phyloP scores from a whole-genome alignment of 2,888 invertebrate species.

The Carcina quercana region DNA sequence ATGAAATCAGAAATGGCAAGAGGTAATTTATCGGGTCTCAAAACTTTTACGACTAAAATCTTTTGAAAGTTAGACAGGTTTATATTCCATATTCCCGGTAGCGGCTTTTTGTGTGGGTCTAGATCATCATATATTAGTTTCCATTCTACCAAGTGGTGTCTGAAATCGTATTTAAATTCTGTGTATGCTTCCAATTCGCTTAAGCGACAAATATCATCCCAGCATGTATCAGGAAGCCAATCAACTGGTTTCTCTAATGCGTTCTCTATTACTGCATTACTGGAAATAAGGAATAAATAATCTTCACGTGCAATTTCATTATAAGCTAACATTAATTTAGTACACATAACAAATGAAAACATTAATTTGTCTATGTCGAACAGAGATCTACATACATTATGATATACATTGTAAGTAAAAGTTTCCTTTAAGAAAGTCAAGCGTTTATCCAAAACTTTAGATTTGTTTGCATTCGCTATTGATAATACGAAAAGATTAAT shows the following conservation, averaged over 20 bases:
- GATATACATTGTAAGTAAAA: constrained; percentile 86
- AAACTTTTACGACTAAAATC: constrained; percentile 79
- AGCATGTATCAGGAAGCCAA: constrained; percentile 84
- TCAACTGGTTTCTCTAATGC: constrained; percentile 76
- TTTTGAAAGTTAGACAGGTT: constrained; percentile 79
- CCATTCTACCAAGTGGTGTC: constrained; percentile 70
- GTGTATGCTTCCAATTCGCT: constrained; percentile 68
- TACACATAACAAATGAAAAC: constrained; percentile 87
- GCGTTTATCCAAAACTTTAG: constrained; percentile 80
- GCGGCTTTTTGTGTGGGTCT: constrained; percentile 76
- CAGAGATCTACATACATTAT: constrained; percentile 86
- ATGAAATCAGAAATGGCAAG: constrained; percentile 77
- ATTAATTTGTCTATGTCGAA: constrained; percentile 90
- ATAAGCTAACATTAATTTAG: constrained; percentile 77
- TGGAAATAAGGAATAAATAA: constrained; percentile 83
- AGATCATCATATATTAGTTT: constrained; percentile 78
- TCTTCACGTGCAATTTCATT: constrained; percentile 75
- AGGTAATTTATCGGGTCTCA: constrained; percentile 85
- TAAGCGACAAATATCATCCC: constrained; percentile 86
- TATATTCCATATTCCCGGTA: constrained; percentile 79
- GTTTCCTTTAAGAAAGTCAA: constrained; percentile 81
- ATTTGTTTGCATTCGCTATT: constrained; percentile 83
- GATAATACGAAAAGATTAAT: constrained; percentile 86
- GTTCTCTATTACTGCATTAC: constrained; percentile 82
- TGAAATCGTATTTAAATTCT: constrained; percentile 73